These are phyloP conservation scores for Apotomis capreana DNA, from an alignment of 2,888 invertebrate genomes.

Conservation along the genomic window DNA sequence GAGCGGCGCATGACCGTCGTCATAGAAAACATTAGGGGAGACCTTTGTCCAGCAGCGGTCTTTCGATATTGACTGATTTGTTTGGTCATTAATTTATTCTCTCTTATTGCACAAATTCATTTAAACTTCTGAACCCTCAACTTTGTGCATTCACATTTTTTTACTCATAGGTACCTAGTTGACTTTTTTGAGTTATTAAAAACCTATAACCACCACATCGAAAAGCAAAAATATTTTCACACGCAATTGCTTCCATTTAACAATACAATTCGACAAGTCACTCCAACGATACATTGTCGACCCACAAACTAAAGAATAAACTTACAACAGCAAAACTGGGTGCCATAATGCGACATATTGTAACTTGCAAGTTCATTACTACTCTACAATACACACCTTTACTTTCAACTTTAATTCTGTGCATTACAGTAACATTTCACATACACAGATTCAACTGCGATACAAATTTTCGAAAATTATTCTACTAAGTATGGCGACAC, in stretches of 20 bases:
- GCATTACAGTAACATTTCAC: background rate
- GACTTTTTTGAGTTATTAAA: no score
- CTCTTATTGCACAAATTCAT: no score
- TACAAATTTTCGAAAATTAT: background rate
- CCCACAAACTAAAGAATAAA: background rate
- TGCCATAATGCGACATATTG: background rate
- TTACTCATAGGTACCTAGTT: no score
- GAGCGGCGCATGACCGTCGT: no score
- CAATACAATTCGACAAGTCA: conserved; percentile 52
- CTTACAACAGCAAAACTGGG: background rate
- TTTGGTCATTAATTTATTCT: no score
- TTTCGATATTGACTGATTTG: no score
- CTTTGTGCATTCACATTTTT: no score
- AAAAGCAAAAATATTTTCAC: conserved; percentile 43
- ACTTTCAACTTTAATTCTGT: background rate
- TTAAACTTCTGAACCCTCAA: no score
- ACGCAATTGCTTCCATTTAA: conserved; percentile 43
- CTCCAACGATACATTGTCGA: conserved; percentile 34
- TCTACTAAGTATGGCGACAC: background rate
- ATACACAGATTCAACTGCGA: background rate
- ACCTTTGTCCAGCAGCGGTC: no score
- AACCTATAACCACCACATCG: background rate
- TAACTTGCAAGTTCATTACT: background rate
- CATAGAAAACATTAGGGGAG: no score
- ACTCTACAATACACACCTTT: background rate